Percentiles rank a stretch among this genome's conserved stretches.
These are phyloP conservation scores for Procambarus virginalis DNA, from an alignment of 1,140 invertebrate species.

Conservation along the genomic window DNA sequence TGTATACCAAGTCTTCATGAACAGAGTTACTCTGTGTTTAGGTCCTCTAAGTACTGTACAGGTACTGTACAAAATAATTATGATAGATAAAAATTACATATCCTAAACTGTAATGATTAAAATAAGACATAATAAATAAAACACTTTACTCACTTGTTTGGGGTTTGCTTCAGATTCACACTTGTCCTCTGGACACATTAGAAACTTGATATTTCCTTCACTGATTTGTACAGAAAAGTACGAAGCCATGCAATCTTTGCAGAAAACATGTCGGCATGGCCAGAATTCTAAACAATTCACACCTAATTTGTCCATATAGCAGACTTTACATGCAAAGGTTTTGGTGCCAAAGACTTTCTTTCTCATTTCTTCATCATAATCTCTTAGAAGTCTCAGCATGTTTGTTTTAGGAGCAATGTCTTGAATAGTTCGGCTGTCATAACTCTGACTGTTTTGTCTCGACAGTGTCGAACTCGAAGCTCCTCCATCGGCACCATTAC, in stretches of 20 bases:
- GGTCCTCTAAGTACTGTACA: no score
- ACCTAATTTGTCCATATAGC: conserved; percentile 78
- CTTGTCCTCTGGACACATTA: conserved; percentile 79
- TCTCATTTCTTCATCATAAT: conserved; percentile 67
- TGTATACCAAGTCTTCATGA: no score
- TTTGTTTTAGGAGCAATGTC: conserved; percentile 67
- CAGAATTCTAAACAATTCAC: conserved; percentile 77
- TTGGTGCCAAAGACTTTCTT: conserved; percentile 59
- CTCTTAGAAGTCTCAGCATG: conserved; percentile 56
- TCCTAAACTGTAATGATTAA: no score
- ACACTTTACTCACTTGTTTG: conserved; percentile 75
- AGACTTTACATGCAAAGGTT: conserved; percentile 74
- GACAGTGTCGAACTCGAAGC: background rate
- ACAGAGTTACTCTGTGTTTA: no score
- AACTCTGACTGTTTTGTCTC: conserved; percentile 34
- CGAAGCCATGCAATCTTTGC: conserved; percentile 79
- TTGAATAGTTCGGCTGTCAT: conserved; percentile 64
- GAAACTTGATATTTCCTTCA: conserved; percentile 78
- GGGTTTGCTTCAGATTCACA: conserved; percentile 78
- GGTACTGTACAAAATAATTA: no score
- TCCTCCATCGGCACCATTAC: conserved; percentile 4
- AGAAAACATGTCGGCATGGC: conserved; percentile 80
- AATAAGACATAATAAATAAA: no score
- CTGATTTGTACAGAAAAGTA: conserved; percentile 79
- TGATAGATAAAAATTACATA: no score